These are phyloP conservation scores for Cactoblastis cactorum DNA, from an alignment of 2,888 invertebrate genomes.

Conservation along the genomic window DNA sequence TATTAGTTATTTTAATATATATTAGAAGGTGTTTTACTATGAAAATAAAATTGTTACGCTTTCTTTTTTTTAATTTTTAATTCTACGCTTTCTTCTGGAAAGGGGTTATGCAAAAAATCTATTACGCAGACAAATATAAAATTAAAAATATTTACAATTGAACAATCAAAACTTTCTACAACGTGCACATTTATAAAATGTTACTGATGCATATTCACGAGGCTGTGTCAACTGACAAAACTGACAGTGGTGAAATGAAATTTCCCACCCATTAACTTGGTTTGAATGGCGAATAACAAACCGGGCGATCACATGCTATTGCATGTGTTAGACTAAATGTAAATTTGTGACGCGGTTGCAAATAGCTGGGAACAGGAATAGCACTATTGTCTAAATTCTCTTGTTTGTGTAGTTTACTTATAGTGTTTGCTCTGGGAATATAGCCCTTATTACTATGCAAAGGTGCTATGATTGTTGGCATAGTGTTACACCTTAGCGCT, in stretches of 20 bases:
- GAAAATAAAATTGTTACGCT: no score
- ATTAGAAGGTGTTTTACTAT: no score
- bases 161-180: not conserved
- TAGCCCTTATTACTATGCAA: not conserved
- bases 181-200: not conserved
- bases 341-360: not conserved
- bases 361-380: slow-evolving; percentile 1
- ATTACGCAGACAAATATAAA: no score
- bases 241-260: not conserved
- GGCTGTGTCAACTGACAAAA: not conserved
- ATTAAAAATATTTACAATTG: no score
- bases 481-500: no score
- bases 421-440: not conserved
- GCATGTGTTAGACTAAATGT: slow-evolving; percentile 5
- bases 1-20: no score
- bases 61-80: no score
- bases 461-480: no score
- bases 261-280: not conserved
- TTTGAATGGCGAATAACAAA: slow-evolving; percentile 1
- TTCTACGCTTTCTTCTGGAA: no score
- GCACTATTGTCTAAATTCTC: not conserved
- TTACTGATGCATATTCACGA: not conserved
- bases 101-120: no score
- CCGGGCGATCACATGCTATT: not conserved
- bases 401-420: not conserved